Evolutionary conservation across 2,888 invertebrate genomes (phyloP), one percentile per base, ranked within the genome.

Genomic region (Drosophila prolongata): DNA sequence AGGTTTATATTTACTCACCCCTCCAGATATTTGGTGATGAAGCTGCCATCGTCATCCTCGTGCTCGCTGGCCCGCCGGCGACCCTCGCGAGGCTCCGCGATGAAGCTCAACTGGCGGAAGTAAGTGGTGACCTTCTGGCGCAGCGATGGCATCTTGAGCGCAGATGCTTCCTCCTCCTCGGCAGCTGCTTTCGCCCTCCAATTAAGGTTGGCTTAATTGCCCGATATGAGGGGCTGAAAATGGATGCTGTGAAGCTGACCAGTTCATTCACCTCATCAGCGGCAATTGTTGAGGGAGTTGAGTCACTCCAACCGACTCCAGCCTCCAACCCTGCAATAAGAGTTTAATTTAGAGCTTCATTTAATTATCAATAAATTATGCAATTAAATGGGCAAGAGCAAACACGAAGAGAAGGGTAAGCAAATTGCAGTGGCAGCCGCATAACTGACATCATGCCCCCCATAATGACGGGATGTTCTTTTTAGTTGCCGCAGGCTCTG

Each of bases 81-180:
- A n/a, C 75, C 93, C 91, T 93, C 94, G 87, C 92, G 93, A 52
- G 94, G 94, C 86, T 94, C 94, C 72, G 94, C 93, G 75, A 95
- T 94, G 85, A 95, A 95, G 83, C 95, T 95, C 76, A 95, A 92
- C 91, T 95, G 95, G 76, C 95, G 93, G 91, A 95, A 95, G 91
- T 95, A 95, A 75, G 95, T 95, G 73, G 95, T 94, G 78, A 95
- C 95, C 91, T 94, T 94, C 93, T 95, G 95, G 61, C 95, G 93
- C 84, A 95, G 93, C 66, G 95, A 95, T 83, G 95, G 95, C 95
- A 95, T 95, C 75, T 84, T 77, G 54, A 52, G n/a, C 30, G 37
- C 57, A 64, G 70, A 14, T 44, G 37, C 38, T 54, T 44, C 42
- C 43, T 59, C 38, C 46, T 46, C 40, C 44, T 50, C 13, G 37